A percentile compares a stretch with the other conserved stretches of the same genome.
Conservation (phyloP, 1,140 invertebrate genomes). For the Scaptodrosophila lebanonensis region DNA sequence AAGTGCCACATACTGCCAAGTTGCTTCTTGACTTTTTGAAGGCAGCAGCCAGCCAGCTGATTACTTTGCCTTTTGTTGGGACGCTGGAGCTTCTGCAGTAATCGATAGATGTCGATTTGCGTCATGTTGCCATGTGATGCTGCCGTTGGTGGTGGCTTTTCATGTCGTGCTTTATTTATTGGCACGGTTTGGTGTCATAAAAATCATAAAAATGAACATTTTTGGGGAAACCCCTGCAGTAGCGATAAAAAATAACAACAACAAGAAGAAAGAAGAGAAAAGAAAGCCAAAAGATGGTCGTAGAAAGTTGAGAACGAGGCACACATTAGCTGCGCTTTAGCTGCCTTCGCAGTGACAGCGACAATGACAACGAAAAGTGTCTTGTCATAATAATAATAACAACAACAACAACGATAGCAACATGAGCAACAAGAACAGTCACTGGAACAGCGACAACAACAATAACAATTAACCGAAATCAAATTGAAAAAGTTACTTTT, state of each 20-base stretch:
- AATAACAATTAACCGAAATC: slow-evolving; percentile 70
- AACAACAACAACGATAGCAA: slow-evolving; percentile 21
- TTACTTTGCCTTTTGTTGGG: slow-evolving; percentile 69
- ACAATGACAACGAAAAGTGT: slow-evolving; percentile 65
- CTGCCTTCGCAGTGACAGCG: slow-evolving; percentile 46
- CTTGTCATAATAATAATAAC: slow-evolving; percentile 54
- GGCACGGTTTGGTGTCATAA: slow-evolving; percentile 60
- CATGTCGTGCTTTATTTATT: slow-evolving; percentile 52
- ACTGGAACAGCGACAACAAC: slow-evolving; percentile 26
- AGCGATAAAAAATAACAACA: slow-evolving; percentile 33
- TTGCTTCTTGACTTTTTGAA: slow-evolving; percentile 59
- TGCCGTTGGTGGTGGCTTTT: slow-evolving; percentile 11
- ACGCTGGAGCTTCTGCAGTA: slow-evolving; percentile 5
- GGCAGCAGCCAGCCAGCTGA: slow-evolving; percentile 50
- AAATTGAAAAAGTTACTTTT: slow-evolving; percentile 68
- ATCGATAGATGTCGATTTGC: slow-evolving; percentile 15
- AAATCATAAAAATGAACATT: slow-evolving; percentile 60
- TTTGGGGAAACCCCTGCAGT: slow-evolving; percentile 46
- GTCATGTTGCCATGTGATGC: slow-evolving; percentile 11
- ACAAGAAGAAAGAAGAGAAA: slow-evolving; percentile 6
- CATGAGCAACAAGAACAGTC: slow-evolving; percentile 4
- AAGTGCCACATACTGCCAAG: slow-evolving; percentile 67
- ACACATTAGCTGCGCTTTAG: slow-evolving; percentile 46
- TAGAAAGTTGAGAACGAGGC: too few species aligned
- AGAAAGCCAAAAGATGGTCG: background rate